Evolutionary conservation across 1,140 invertebrate species (phyloP).

Genomic region (Rhagoletis pomonella): DNA sequence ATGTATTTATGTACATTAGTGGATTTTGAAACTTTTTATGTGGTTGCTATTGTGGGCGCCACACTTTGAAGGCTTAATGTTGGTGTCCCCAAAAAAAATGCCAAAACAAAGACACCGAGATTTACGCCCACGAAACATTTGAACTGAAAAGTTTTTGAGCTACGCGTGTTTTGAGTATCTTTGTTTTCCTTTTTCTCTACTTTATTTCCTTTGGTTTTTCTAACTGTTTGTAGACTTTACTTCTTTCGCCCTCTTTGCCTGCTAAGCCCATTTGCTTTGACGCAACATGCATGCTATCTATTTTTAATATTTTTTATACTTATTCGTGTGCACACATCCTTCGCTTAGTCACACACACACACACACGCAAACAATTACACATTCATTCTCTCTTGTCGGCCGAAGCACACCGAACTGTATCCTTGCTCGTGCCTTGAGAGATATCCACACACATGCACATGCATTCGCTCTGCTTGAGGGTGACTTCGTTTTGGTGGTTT

Average conservation of each 20-base stretch:
- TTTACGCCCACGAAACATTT: no score
- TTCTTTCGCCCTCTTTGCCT: no score
- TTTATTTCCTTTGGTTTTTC: no score
- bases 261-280: no score
- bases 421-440: background rate
- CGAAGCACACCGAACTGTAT: background rate
- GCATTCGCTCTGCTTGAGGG: constrained; percentile 13
- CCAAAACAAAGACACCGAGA: background rate
- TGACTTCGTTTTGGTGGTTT: constrained; percentile 28
- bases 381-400: background rate
- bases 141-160: no score
- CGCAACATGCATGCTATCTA: background rate
- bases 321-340: background rate
- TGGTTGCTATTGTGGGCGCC: background rate
- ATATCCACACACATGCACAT: background rate
- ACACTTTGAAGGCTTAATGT: background rate
- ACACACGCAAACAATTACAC: background rate
- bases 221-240: no score
- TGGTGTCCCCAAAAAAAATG: background rate
- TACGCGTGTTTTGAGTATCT: no score
- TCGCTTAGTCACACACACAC: background rate
- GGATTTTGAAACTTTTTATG: background rate
- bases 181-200: no score
- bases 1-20: background rate
- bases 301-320: background rate